Percentiles rank a stretch among this genome's conserved stretches.
These are phyloP conservation scores for Microhierax caerulescens DNA, from an alignment of 2,797 vertebrate species.

Conservation along the genomic window DNA sequence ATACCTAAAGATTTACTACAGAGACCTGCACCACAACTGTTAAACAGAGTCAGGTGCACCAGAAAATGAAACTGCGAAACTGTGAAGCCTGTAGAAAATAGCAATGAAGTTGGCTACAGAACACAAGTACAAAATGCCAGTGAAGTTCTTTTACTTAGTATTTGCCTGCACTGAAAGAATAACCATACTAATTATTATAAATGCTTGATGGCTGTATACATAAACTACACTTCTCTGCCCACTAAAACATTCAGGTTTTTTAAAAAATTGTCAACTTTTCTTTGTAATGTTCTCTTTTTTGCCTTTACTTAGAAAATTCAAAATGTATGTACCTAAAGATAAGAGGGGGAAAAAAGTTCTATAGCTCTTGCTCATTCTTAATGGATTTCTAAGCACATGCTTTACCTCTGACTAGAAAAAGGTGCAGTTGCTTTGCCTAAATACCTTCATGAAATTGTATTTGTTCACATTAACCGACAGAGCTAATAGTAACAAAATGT, in stretches of 20 bases:
- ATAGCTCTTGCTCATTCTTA: background rate
- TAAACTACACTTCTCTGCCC: background rate
- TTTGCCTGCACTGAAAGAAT: background rate
- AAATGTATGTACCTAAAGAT: background rate
- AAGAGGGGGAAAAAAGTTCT: background rate
- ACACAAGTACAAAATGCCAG: background rate
- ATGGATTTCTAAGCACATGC: background rate
- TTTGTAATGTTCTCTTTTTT: too few relatives aligned
- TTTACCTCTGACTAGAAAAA: background rate
- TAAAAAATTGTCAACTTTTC: background rate
- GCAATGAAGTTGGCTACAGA: background rate
- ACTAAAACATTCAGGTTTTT: background rate
- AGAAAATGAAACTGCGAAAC: background rate
- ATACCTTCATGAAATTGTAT: background rate
- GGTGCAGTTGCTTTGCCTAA: background rate
- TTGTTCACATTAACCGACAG: background rate
- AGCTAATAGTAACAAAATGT: background rate
- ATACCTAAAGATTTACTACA: background rate
- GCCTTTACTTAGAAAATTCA: background rate
- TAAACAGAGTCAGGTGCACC: background rate
- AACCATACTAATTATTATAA: background rate
- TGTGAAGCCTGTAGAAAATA: background rate
- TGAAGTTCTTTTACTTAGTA: background rate
- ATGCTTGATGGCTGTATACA: accelerated
- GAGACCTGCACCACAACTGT: background rate